A percentile compares a stretch with the other conserved stretches of the same genome.
Evolutionary conservation across 2,888 invertebrate genomes (phyloP).

Genomic region (Agrotis segetum): DNA sequence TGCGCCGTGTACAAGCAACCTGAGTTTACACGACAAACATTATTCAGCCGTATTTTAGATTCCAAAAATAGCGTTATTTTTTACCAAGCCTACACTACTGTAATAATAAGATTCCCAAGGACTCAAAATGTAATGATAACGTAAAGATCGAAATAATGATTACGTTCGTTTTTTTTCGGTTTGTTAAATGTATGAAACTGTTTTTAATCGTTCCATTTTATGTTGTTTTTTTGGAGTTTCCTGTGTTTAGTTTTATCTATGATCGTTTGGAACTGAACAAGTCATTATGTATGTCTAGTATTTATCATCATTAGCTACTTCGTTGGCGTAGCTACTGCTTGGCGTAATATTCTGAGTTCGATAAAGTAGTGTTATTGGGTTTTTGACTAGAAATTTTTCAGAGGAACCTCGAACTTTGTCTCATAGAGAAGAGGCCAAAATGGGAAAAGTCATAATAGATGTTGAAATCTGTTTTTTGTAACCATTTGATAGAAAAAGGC

Average conservation of each 20-base stretch:
- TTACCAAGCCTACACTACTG: constrained; percentile 35
- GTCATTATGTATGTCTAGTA: constrained; percentile 7
- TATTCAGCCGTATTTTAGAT: constrained; percentile 7
- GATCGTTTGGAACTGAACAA: constrained; percentile 34
- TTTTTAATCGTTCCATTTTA: constrained; percentile 51
- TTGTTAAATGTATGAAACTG: constrained; percentile 50
- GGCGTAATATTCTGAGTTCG: too few relatives aligned
- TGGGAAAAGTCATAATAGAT: too few relatives aligned
- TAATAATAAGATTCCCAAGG: constrained; percentile 59
- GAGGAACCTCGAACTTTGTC: too few relatives aligned
- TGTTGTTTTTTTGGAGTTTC: constrained; percentile 49
- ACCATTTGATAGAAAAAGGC: too few relatives aligned
- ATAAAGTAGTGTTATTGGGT: too few relatives aligned
- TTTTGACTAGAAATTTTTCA: too few relatives aligned
- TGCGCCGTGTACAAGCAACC: too few relatives aligned
- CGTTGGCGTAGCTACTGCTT: too few relatives aligned
- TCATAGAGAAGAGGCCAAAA: too few relatives aligned
- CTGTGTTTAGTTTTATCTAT: constrained; percentile 58
- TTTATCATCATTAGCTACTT: too few relatives aligned
- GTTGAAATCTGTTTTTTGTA: too few relatives aligned
- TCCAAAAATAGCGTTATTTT: constrained; percentile 22
- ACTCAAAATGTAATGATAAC: constrained; percentile 54
- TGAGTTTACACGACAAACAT: constrained; percentile 19
- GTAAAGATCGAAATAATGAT: constrained; percentile 60
- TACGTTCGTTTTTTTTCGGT: constrained; percentile 41